phyloP scores from a whole-genome alignment of 1,140 invertebrate genomes.

The Sminthurinus signatus region DNA sequence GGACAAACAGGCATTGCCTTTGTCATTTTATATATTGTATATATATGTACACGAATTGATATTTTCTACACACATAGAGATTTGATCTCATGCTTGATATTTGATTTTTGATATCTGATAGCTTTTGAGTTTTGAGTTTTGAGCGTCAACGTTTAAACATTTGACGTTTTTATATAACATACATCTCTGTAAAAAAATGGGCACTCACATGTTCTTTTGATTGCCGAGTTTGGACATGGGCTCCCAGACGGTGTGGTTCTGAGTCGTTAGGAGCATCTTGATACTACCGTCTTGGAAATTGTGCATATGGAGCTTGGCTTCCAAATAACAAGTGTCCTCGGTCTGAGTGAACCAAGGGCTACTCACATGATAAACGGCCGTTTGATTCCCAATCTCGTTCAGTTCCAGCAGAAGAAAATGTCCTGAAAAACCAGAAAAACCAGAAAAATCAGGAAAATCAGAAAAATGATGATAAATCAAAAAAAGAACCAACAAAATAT shows the following conservation, averaged over 20 bases:
- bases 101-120: too few species aligned
- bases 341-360: conserved; percentile 38
- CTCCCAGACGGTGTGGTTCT: conserved; percentile 27
- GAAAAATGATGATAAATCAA: too few species aligned
- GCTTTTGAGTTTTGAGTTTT: too few species aligned
- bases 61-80: too few species aligned
- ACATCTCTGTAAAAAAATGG: neutral
- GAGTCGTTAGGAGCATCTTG: conserved; percentile 31
- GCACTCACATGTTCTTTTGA: conserved; percentile 31
- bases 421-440: too few species aligned
- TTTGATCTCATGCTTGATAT: too few species aligned
- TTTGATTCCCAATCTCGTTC: conserved; percentile 17
- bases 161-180: too few species aligned
- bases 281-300: conserved; percentile 34
- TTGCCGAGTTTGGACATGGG: conserved; percentile 32
- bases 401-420: conserved; percentile 38
- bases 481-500: too few species aligned
- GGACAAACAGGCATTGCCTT: too few species aligned
- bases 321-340: conserved; percentile 32
- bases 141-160: conserved; percentile 1
- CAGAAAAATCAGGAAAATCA: too few species aligned
- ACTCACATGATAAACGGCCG: conserved; percentile 27
- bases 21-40: too few species aligned
- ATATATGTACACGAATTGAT: too few species aligned
- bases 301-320: conserved; percentile 36